These are phyloP conservation scores for Alosa sapidissima DNA, from an alignment of 2,797 vertebrate species.

Conservation along the genomic window DNA sequence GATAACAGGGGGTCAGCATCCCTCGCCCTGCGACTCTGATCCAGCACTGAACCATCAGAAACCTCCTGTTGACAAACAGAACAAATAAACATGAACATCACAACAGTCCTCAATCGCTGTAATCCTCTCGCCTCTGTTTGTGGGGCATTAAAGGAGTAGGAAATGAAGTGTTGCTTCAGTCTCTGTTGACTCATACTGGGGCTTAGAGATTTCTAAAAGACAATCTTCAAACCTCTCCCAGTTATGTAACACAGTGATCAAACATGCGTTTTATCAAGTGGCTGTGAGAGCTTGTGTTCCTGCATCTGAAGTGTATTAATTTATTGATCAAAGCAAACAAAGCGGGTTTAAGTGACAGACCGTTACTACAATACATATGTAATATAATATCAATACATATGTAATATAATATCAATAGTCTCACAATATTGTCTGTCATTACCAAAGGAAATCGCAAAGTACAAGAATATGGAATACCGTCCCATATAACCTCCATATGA, in stretches of 20 bases:
- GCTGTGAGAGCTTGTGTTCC: not conserved
- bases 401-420: too few relatives aligned
- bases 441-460: not conserved
- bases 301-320: not conserved
- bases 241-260: not conserved
- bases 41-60: not conserved
- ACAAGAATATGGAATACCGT: not conserved
- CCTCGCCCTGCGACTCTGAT: not conserved
- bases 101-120: not conserved
- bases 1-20: not conserved
- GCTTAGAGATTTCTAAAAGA: not conserved
- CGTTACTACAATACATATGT: not conserved
- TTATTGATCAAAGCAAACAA: not conserved
- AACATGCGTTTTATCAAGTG: not conserved
- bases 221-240: not conserved
- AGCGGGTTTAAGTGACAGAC: not conserved
- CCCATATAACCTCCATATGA: not conserved
- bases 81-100: not conserved
- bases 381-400: not conserved
- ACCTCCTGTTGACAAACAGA: not conserved
- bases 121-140: not conserved
- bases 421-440: not conserved
- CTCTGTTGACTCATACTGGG: not conserved
- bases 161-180: not conserved
- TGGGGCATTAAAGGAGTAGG: not conserved